A percentile compares a stretch with the other conserved stretches of the same genome.
These are phyloP conservation scores for Amphiura filiformis DNA, from an alignment of 35 echinoderm and acorn worm species.

Conservation along the genomic window DNA sequence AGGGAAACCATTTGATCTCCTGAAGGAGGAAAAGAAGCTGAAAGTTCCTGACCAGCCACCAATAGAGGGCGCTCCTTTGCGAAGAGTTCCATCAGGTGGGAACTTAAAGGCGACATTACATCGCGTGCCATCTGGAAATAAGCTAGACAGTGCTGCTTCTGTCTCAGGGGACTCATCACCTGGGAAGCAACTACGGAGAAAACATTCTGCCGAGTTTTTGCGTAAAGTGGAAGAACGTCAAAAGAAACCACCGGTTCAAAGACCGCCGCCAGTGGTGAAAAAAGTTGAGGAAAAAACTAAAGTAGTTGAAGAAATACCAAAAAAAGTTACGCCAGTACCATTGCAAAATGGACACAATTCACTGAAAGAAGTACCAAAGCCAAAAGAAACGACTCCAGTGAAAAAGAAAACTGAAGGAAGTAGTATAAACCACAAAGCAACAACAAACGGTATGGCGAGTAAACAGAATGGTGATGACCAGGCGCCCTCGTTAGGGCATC, in stretches of 20 bases:
- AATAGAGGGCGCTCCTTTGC: not conserved
- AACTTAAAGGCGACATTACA: not conserved
- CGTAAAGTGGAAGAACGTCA: constrained; percentile 69
- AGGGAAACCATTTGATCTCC: constrained; percentile 78
- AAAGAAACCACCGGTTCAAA: not conserved
- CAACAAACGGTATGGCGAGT: constrained; percentile 8
- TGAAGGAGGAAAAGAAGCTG: constrained; percentile 45
- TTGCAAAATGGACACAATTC: not conserved
- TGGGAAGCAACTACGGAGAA: constrained; percentile 32
- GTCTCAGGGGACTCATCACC: not conserved
- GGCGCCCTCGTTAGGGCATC: not conserved
- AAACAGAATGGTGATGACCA: no score
- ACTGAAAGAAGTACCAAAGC: not conserved
- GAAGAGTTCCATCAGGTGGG: not conserved
- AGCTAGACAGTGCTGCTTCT: not conserved
- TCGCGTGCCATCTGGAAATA: not conserved
- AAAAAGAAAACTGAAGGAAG: not conserved
- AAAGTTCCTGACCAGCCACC: not conserved
- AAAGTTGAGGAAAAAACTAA: not conserved
- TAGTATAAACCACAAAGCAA: not conserved
- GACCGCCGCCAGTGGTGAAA: not conserved
- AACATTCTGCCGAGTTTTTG: constrained; percentile 77
- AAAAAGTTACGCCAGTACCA: not conserved
- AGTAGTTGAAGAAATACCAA: not conserved
- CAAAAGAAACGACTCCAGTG: not conserved